Conservation (phyloP, 2,888 invertebrate species). For the Cepaea hortensis region DNA sequence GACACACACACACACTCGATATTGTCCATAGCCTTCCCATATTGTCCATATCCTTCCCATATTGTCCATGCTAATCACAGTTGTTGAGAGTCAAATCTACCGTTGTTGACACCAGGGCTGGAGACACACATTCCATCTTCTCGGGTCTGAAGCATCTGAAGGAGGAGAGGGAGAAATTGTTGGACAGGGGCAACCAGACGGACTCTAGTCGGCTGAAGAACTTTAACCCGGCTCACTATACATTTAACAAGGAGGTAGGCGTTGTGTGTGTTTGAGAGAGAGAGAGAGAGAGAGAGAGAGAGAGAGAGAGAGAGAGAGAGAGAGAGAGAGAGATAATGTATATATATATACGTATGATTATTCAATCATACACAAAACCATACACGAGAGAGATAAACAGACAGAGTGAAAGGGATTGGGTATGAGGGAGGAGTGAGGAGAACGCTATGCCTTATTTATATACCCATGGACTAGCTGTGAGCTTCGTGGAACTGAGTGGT, state of each 20-base stretch:
- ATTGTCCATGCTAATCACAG: too few relatives aligned
- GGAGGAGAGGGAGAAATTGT: neutral
- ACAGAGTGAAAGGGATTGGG: too few relatives aligned
- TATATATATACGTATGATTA: too few relatives aligned
- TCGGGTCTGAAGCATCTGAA: neutral
- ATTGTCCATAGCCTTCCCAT: too few relatives aligned
- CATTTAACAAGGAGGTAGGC: constrained; percentile 16
- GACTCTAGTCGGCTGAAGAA: neutral
- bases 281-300: constrained; percentile 8
- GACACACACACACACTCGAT: constrained; percentile 25
- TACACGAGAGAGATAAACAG: too few relatives aligned
- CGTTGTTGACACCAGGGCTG: neutral
- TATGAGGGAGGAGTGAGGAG: too few relatives aligned
- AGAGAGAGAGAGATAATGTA: neutral
- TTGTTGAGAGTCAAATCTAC: too few relatives aligned
- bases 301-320: constrained; percentile 17
- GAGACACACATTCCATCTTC: constrained; percentile 21
- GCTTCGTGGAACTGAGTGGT: too few relatives aligned
- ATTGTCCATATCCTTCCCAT: too few relatives aligned
- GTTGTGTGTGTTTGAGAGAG: neutral
- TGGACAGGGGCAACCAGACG: neutral
- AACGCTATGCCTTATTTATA: too few relatives aligned
- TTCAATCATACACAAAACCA: too few relatives aligned
- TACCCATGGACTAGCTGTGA: too few relatives aligned
- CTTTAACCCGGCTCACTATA: neutral